phyloP scores from a whole-genome alignment of 2,113 vertebrate genomes.

The Nerophis lumbriciformis region DNA sequence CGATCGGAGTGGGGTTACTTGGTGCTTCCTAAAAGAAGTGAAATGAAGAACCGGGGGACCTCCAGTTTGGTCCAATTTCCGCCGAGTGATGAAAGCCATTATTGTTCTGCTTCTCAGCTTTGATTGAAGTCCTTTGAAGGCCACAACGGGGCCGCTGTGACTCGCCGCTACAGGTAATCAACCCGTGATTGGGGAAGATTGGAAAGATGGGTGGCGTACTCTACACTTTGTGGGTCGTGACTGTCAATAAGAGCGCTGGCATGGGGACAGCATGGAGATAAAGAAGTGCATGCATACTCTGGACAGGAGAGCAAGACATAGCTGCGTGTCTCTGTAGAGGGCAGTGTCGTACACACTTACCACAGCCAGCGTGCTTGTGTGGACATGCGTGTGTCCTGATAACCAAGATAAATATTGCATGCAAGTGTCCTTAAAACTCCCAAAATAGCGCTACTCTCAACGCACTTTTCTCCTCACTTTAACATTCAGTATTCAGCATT shows the following conservation, averaged over 20 bases:
- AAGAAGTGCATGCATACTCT: background rate
- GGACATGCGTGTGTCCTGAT: slow-evolving; percentile 10
- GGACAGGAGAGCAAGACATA: slow-evolving; percentile 5
- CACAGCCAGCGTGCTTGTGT: background rate
- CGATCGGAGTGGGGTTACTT: background rate
- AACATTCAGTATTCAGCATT: background rate
- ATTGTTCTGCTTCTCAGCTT: slow-evolving; percentile 32
- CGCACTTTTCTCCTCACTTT: slow-evolving; percentile 8
- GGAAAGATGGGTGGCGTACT: slow-evolving; percentile 5
- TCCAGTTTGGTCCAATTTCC: slow-evolving; percentile 47
- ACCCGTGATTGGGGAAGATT: background rate
- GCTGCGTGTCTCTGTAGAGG: slow-evolving; percentile 46
- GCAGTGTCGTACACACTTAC: slow-evolving; percentile 47
- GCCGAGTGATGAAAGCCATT: slow-evolving; percentile 55
- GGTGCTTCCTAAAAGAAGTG: slow-evolving; percentile 10
- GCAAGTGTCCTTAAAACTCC: slow-evolving; percentile 10
- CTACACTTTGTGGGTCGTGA: background rate
- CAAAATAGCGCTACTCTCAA: slow-evolving; percentile 22
- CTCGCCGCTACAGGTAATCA: slow-evolving; percentile 44
- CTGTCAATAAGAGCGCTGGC: background rate
- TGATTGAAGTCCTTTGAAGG: slow-evolving; percentile 62
- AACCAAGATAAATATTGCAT: slow-evolving; percentile 30
- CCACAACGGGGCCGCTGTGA: slow-evolving; percentile 34
- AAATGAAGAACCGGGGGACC: slow-evolving; percentile 20
- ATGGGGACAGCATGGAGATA: background rate